Percentiles rank a stretch among this genome's conserved stretches.
Conservation (phyloP, 64 coral and sea anemone genomes). For the Catalaphyllia jardinei region DNA sequence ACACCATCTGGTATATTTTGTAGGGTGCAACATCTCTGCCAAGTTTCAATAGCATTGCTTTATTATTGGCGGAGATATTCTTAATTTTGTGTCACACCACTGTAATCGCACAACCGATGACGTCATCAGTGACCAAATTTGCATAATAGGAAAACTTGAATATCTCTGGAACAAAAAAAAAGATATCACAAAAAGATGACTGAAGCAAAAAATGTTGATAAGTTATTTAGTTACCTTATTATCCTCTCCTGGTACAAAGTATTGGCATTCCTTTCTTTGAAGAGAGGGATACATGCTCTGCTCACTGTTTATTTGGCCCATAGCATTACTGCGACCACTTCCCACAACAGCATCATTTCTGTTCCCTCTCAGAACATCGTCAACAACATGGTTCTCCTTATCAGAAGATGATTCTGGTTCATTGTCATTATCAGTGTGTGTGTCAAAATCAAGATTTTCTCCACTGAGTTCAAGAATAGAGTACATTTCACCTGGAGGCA, state of each 20-base stretch:
- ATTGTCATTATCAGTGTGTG: not conserved
- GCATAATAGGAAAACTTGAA: no score
- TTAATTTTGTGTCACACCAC: no score
- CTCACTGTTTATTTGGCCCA: not conserved
- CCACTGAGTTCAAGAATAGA: slow-evolving; percentile 44
- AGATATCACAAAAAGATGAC: no score
- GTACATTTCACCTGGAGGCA: slow-evolving; percentile 41
- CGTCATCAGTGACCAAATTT: no score
- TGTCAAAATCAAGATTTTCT: slow-evolving; percentile 30
- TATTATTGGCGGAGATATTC: no score
- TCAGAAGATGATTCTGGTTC: slow-evolving; percentile 38
- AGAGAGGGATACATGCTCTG: not conserved
- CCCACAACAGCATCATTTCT: not conserved
- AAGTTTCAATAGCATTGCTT: no score
- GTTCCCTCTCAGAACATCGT: not conserved
- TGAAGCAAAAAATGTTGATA: no score
- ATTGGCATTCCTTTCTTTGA: not conserved
- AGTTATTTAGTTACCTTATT: not conserved
- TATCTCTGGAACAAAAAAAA: no score
- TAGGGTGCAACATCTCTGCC: no score
- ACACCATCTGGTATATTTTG: no score
- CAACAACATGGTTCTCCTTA: slow-evolving; percentile 37
- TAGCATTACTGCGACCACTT: not conserved
- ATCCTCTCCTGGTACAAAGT: not conserved
- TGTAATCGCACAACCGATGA: no score